Base-by-base conservation (phyloP, 2,888 invertebrate species). In the Chirona hameri region DNA sequence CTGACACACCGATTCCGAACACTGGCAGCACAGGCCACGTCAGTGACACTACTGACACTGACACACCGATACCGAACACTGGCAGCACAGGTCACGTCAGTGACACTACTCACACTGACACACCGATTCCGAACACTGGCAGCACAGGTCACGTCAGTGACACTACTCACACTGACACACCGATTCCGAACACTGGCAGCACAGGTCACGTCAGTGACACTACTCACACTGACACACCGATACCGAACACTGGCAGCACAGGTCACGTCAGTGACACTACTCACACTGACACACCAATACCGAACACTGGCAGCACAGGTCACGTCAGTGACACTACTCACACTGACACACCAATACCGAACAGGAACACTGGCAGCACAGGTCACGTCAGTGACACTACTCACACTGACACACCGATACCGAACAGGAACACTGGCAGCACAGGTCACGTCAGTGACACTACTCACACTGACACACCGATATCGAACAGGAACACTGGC, bases 221-320 rank as follows among this genome's bases (percentile, higher is more conserved):
- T 39, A 7, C 39, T 97, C 96, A 98, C 96, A 86, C 96, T 96
- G 52, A n/a, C n/a, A n/a, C n/a, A n/a, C 97, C 97, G 86, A 98
- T 95, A 21, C 98, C 98, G 88, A 98, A 98, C 12, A 96, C 98
- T 96, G 39, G 39, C 39, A 2, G 39, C 39, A 39, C 39, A 39
- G 39, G 39, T 39, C 39, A 39, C 39, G 39, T 39, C 7, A 39
- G 39, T 39, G 39, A 39, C 39, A 39, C 39, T 39, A 7, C 39
- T 97, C 96, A 98, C 96, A 86, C 96, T 96, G 52, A n/a, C n/a
- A n/a, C n/a, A n/a, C 97, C 97, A 86, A 98, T 95, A 21, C 98
- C 98, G 88, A 98, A 98, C 12, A 96, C 98, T 96, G 39, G 39
- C 39, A 2, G 39, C 39, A 39, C 39, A 39, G 39, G 39, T 39